These are phyloP conservation scores for Orestias chungarensis DNA, from an alignment of 2,797 vertebrate species.

Conservation along the genomic window DNA sequence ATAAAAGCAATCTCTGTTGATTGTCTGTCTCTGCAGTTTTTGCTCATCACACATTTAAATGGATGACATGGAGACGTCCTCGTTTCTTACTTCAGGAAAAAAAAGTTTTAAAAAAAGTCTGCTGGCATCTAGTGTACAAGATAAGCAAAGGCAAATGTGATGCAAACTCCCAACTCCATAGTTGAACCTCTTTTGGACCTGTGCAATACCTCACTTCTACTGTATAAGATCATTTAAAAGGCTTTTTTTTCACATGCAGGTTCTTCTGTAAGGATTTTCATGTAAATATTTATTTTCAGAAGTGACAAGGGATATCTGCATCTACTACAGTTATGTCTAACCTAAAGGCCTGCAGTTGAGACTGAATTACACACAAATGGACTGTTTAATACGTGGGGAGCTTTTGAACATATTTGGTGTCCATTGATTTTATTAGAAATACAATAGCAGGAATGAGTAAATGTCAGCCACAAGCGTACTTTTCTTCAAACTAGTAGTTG, in stretches of 20 bases:
- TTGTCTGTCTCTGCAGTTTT: not conserved
- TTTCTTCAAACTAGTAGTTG: too few relatives aligned
- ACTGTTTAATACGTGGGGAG: too few relatives aligned
- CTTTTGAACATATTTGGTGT: too few relatives aligned
- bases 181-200: not conserved
- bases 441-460: too few relatives aligned
- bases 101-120: not conserved
- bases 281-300: too few relatives aligned
- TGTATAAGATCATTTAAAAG: not conserved
- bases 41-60: not conserved
- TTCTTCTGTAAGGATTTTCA: too few relatives aligned
- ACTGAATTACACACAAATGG: too few relatives aligned
- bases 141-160: not conserved
- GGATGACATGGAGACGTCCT: not conserved
- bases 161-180: not conserved
- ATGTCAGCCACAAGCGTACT: too few relatives aligned
- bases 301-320: too few relatives aligned
- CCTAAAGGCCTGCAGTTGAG: too few relatives aligned
- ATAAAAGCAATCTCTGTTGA: not conserved
- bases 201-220: not conserved
- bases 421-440: too few relatives aligned
- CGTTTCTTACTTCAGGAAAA: not conserved
- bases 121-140: constrained; percentile 1
- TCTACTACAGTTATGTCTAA: too few relatives aligned
- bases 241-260: not conserved